These are phyloP conservation scores for Camponotus fellah DNA, from an alignment of 2,888 invertebrate genomes.

Conservation along the genomic window DNA sequence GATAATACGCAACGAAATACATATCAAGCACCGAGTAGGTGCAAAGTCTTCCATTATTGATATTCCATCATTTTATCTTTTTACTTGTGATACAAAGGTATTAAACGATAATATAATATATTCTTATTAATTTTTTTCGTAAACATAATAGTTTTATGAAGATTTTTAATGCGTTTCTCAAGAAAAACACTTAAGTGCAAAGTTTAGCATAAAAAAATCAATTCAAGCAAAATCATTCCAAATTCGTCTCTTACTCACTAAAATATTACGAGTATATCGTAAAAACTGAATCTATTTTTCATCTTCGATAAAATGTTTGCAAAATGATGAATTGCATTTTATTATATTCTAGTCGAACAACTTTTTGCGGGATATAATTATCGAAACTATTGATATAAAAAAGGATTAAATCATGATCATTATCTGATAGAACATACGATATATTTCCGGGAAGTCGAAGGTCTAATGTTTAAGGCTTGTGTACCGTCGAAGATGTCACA, in stretches of 20 bases:
- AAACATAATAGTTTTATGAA: background rate
- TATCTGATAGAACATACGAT: background rate
- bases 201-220: background rate
- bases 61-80: background rate
- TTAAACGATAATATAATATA: background rate
- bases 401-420: background rate
- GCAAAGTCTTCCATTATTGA: slow-evolving; percentile 8
- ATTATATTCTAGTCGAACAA: background rate
- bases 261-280: background rate
- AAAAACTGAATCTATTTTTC: background rate
- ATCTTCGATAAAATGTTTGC: no score
- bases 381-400: background rate
- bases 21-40: background rate
- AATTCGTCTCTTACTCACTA: background rate
- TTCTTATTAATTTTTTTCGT: background rate
- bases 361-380: background rate
- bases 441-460: background rate
- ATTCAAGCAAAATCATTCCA: background rate
- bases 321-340: background rate
- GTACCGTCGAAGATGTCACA: background rate
- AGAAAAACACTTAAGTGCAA: background rate
- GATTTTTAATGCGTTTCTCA: background rate
- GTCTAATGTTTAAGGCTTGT: background rate
- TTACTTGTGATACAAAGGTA: background rate
- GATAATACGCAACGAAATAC: slow-evolving; percentile 25